Evolutionary conservation across 2,797 vertebrate species (phyloP), one percentile per base, ranked within the genome.

Genomic region (Crocodylus rhombifer): DNA sequence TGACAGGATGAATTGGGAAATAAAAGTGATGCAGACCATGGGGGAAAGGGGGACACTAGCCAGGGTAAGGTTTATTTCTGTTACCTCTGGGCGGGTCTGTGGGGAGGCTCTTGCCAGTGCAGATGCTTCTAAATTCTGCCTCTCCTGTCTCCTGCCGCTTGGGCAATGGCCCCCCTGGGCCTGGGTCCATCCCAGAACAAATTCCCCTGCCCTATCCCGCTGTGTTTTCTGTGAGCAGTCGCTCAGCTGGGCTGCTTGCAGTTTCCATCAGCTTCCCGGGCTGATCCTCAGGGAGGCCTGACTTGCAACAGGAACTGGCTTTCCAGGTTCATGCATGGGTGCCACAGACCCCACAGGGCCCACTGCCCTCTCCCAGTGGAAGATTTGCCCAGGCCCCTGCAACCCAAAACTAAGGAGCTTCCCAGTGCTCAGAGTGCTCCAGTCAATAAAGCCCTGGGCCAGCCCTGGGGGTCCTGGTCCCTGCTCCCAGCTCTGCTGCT

Each of bases 131-230:
- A 60, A 28, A 42, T 15, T 36, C 80, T 2, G 4, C 1, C 42
- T 9, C 67, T 71, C 61, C 76, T 1, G 60, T 18, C 33, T 1
- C 5, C 60, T 4, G 77, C 42, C 7, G 81, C 26, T 58, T 23
- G 3, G 2, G 28, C 86, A 77, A 20, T 92, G 1, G 2, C 60
- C 58, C 58, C 60, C 58, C 58, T 0, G 4, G 75, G 57, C 58
- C 6, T 23, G 0, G 71, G 69, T 84, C 9, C 4, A 28, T 2
- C 23, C 1, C 36, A 28, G 1, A 15, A 17, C 1, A 1, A 5
- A 80, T 30, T 6, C 5, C 62, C 80, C 1, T 11, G 21, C 1
- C n/a, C 25, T 1, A 36, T 78, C 15, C 6, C 17, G 0, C 5
- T 0, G 2, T 2, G 4, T 17, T 1, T 16, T 80, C 67, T 21